Evolutionary conservation across 1,140 invertebrate species (phyloP), one percentile per base, ranked within the genome.

Genomic region (Philaenus spumarius): DNA sequence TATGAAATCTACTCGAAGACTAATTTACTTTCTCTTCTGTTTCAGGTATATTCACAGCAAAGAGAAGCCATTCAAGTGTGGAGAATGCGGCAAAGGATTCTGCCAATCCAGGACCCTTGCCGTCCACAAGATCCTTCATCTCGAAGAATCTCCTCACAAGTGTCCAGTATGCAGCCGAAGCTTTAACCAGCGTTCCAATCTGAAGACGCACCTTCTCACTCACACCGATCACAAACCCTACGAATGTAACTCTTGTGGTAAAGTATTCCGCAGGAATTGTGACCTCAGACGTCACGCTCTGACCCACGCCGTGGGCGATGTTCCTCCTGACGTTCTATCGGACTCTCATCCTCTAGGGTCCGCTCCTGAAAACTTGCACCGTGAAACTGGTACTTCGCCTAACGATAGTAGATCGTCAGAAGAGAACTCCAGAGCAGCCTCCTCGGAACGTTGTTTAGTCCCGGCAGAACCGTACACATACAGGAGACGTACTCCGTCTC

Each of bases 21-120:
- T n/a, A n/a, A n/a, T n/a, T n/a, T n/a, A n/a, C n/a, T 30, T 30
- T 30, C 62, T 47, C 59, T 40, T 50, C 72, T 71, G 62, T 81
- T 82, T 23, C 80, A 97, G 93, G 77, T 97, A 95, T 71, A 97
- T 96, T 62, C 95, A 97, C 75, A 93, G 90, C 24, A 97, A 96
- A 74, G 93, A 97, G 73, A 97, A 97, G 70, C 94, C 95, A 0
- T 97, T 95, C 79, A 96, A 94, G 75, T 97, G 95, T 72, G 85
- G 83, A 15, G 90, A 95, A 73, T 97, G 95, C 69, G 92, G 93
- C 48, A 97, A 97, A 75, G 94, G 93, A 12, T 97, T 98, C 77
- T 97, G 94, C 71, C 95, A 97, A 69, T 92, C 90, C 15, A 78
- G 94, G 35, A 97, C 94, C 1, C 75, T 97, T 60, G 92, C 93